Evolutionary conservation across 2,888 invertebrate species (phyloP), one percentile per base, ranked within the genome.

Genomic region (Aporophyla nigra): DNA sequence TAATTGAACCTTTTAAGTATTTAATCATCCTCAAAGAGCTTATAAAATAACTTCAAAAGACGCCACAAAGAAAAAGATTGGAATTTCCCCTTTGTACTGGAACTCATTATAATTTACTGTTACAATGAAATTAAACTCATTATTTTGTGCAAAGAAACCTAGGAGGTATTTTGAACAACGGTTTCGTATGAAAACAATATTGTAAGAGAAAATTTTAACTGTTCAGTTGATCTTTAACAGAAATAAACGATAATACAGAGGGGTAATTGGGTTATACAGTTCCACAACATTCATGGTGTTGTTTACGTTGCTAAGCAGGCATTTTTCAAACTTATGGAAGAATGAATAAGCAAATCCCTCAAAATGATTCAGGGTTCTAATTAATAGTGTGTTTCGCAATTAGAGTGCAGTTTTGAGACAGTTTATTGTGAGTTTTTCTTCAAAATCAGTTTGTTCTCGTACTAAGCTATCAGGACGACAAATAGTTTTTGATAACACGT

Each of bases 121-220:
- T 59, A 69, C 21, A 69, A 19, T 46, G 54, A 77, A 77, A 82
- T 72, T 77, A 81, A 73, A 56, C 21, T 73, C 65, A 78, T 82
- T 77, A 82, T 62, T 53, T 67, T 58, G 1, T 49, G 51, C 33
- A 67, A 61, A 70, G 46, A 53, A 73, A 69, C 16, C 27, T 40
- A 49, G 0, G 1, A 53, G 53, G 14, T 53, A 58, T 65, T 59
- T 53, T 7, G 24, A 67, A 62, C 10, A 56, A 58, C 14, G n/a
- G 19, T 54, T 53, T 46, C 7, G 16, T 33, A 53, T 33, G n/a
- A 49, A 62, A 77, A 62, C 46, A 24, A 27, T 3, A 4, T 24
- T 19, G 2, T 14, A 27, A 5, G 3, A 49, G 14, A 40, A 49
- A 10, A 49, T 14, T 12, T 14, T 24, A 16, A 21, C 16, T 46